These are phyloP conservation scores for Conomelus anceps DNA, from an alignment of 2,888 invertebrate genomes.

Conservation along the genomic window DNA sequence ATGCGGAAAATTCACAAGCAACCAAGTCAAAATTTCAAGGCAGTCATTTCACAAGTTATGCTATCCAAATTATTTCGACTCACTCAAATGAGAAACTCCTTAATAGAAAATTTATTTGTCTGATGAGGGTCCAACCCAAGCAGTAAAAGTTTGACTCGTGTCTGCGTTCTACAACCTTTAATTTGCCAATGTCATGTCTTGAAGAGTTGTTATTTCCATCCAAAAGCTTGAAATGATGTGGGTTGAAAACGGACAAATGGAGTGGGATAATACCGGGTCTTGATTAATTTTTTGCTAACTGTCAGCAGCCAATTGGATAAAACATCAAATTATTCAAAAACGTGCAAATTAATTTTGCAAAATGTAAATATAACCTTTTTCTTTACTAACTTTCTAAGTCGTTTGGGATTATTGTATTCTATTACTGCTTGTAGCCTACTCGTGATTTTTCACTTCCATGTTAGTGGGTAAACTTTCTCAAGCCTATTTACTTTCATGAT, in stretches of 20 bases:
- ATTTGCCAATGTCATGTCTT: background rate
- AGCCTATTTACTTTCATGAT: too few species aligned
- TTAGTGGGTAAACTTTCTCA: too few species aligned
- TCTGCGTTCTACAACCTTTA: background rate
- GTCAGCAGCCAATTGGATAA: background rate
- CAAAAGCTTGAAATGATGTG: background rate
- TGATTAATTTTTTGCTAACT: background rate
- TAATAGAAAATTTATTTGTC: background rate
- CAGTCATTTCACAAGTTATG: background rate
- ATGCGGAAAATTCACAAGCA: background rate
- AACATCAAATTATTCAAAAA: background rate
- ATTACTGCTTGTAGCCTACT: too few species aligned
- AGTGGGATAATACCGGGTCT: background rate
- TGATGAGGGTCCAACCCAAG: background rate
- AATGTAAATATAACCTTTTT: background rate
- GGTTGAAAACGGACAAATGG: background rate
- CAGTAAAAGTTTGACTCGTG: background rate
- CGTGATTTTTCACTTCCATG: too few species aligned
- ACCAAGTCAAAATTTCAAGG: background rate
- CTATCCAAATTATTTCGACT: background rate
- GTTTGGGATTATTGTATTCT: too few species aligned
- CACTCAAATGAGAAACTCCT: background rate
- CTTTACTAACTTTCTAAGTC: too few species aligned
- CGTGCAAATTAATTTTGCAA: background rate
- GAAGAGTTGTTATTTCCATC: background rate